phyloP scores from a whole-genome alignment of 2,797 vertebrate species.

The Ceryle rudis region DNA sequence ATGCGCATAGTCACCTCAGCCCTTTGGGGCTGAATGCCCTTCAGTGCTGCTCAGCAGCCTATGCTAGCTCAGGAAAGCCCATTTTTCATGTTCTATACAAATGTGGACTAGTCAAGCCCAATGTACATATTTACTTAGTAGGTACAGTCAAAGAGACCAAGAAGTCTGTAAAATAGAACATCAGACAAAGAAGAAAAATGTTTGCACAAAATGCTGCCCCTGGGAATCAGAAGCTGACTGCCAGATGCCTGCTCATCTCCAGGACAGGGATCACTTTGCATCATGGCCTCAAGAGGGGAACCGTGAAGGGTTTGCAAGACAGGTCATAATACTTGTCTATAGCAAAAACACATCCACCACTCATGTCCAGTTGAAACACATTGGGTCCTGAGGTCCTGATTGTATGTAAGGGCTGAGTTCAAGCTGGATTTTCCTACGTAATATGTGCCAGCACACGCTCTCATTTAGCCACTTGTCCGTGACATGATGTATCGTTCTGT shows the following conservation, averaged over 20 bases:
- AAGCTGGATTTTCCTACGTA: not conserved
- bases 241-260: not conserved
- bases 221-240: not conserved
- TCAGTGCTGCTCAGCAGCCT: not conserved
- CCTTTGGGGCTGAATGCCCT: not conserved
- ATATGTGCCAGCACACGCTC: not conserved
- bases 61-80: not conserved
- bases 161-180: not conserved
- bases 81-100: not conserved
- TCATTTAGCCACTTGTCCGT: not conserved
- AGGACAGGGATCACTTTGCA: not conserved
- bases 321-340: rapidly evolving
- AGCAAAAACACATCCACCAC: not conserved
- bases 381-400: no score
- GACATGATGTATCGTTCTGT: constrained; percentile 31
- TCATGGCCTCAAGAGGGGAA: not conserved
- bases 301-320: not conserved
- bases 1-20: not conserved
- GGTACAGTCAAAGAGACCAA: not conserved
- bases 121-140: not conserved
- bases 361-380: rapidly evolving
- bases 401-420: not conserved
- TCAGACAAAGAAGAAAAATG: not conserved
- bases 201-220: not conserved
- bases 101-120: not conserved